Evolutionary conservation across 2,113 vertebrate genomes (phyloP), one percentile per base, ranked within the genome.

Genomic region (Sphaerodactylus townsendi): DNA sequence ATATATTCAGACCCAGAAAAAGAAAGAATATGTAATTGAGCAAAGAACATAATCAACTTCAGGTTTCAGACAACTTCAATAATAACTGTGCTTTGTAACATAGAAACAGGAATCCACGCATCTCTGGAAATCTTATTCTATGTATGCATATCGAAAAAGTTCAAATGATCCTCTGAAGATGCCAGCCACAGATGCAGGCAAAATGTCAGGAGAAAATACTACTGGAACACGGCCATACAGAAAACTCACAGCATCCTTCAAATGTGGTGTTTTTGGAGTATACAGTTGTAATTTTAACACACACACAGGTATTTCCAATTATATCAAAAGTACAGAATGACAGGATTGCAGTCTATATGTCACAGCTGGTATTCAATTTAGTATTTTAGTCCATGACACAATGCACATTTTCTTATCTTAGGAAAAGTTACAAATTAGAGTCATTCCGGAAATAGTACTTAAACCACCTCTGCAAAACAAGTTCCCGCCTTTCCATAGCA

Each of bases 31-130:
- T 84, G 41, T 71, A 2, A 39, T 1, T 4, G 14, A 74, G 56
- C 9, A 50, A 62, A 46, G 59, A 75, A 28, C 17, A 41, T 14
- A 44, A 15, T 19, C 53, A 56, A 48, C 33, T 21, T 64, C 41
- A 62, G 15, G n/a, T 33, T 68, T 46, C 56, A 53, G 35, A 83
- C 62, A 78, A 73, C 8, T 62, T 83, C 15, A 88, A 81, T 66
- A 25, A 17, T n/a, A 17, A 11, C 11, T 62, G 8, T 15, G 11
- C 23, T 10, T 44, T 11, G 14, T 33, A 72, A 72, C 44, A 33
- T 33, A 28, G 11, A 50, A 2, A 41, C 9, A 44, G 21, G n/a
- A 62, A 41, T 8, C 30, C 10, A 13, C 2, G 28, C 64, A 44
- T 44, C 71, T 46, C 78, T 48, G 68, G 33, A 41, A 1, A 73